Base-by-base conservation (phyloP, 2,888 invertebrate genomes). In the Bruchidius siliquastri region DNA sequence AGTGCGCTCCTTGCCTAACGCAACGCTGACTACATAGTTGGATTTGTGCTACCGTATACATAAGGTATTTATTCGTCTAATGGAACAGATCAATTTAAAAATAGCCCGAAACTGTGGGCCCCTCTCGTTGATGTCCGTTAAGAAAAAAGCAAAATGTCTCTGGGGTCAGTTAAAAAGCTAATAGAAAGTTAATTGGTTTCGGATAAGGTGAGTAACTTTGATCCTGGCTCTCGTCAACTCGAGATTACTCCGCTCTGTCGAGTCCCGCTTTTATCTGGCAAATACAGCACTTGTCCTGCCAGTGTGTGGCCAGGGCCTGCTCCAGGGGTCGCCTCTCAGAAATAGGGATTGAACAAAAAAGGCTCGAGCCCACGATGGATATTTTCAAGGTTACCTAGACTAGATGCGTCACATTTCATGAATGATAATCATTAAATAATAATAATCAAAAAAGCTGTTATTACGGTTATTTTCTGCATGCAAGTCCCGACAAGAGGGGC, bases 161-260 rank as follows among this genome's bases (percentile, higher is more conserved):
- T 78, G 74, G 76, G 80, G 81, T 78, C 80, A 80, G 78, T 82
- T 81, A 80, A 80, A 81, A 81, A 77, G 78, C 77, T 76, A 76
- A 79, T 79, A 77, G 79, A 78, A 82, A 82, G 80, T 81, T 84
- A 85, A 85, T 85, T 85, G 85, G 83, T 82, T 82, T 76, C 79
- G 81, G 82, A 84, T 84, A 82, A 82, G 82, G 82, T 83, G 80
- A 80, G 81, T 78, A 81, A 82, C 83, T 84, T 84, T 84, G 83
- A 84, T 85, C 84, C 85, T 84, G 84, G 80, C 81, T 83, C 81
- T 84, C 84, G 84, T 85, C 85, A 85, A 84, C 84, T 84, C 82
- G 81, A 82, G 84, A 84, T 84, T 83, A 82, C 83, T 81, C 81
- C 82, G 81, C 80, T 80, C 76, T 78, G 49, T 49, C 49, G 49